These are phyloP conservation scores for Sarotherodon lohbergeri DNA, from an alignment of 2,113 vertebrate species.

Conservation along the genomic window DNA sequence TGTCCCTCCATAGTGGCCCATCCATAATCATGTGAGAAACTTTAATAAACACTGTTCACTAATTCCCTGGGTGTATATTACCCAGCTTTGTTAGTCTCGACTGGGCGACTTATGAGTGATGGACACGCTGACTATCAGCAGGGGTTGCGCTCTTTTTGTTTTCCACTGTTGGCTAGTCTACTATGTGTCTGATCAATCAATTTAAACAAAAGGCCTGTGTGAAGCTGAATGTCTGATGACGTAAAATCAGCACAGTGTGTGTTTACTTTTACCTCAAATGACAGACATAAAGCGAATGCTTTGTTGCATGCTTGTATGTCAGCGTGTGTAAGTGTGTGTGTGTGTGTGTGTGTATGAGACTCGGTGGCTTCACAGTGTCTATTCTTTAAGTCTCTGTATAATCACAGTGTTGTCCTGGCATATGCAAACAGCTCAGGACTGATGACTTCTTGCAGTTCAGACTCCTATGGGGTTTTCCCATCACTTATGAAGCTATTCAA, in stretches of 20 bases:
- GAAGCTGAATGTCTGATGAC: slow-evolving; percentile 49
- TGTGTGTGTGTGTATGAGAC: not conserved
- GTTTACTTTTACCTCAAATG: not conserved
- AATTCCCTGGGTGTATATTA: not conserved
- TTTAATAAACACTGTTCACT: not conserved
- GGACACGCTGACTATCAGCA: slow-evolving; percentile 20
- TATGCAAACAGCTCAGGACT: slow-evolving; percentile 2
- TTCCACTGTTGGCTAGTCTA: slow-evolving; percentile 4
- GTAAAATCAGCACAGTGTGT: slow-evolving; percentile 20
- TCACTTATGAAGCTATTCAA: not conserved
- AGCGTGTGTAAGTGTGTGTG: not conserved
- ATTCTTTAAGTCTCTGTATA: not conserved
- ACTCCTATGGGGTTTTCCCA: slow-evolving; percentile 34
- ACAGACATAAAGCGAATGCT: not conserved
- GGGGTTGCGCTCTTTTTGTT: slow-evolving; percentile 33
- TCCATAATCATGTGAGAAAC: not conserved
- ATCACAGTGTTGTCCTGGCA: not conserved
- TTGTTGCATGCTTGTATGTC: slow-evolving; percentile 10
- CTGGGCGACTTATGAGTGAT: slow-evolving; percentile 26
- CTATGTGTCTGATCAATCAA: slow-evolving; percentile 52
- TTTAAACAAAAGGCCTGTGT: slow-evolving; percentile 35
- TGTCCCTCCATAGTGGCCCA: not conserved
- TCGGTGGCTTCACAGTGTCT: not conserved
- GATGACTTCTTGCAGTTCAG: slow-evolving; percentile 39
- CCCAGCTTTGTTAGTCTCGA: slow-evolving; percentile 20